These are phyloP conservation scores for Ianthella basta DNA, from an alignment of 37 sponge, comb jelly and placozoan species.

Conservation along the genomic window DNA sequence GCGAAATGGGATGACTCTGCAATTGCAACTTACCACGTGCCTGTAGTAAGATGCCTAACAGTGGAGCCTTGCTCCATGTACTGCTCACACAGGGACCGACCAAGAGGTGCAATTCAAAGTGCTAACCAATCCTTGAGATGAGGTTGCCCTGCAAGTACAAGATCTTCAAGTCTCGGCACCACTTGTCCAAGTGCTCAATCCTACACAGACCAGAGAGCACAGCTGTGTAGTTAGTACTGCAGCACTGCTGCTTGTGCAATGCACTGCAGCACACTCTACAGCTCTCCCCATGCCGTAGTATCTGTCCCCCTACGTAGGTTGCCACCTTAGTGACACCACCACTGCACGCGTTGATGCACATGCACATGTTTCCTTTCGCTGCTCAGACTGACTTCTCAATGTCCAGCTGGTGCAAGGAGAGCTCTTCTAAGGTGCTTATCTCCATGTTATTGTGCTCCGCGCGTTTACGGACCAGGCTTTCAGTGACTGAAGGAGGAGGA, in stretches of 20 bases:
- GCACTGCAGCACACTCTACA: background rate
- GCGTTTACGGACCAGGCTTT: slow-evolving; percentile 87
- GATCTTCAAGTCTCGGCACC: slow-evolving; percentile 95
- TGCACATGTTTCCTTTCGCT: background rate
- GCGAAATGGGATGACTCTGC: no score
- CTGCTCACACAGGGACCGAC: background rate
- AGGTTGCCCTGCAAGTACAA: slow-evolving; percentile 99
- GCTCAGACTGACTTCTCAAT: slow-evolving; percentile 70
- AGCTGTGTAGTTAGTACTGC: background rate
- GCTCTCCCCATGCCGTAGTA: background rate
- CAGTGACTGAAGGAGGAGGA: slow-evolving; percentile 70
- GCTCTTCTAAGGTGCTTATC: slow-evolving; percentile 89
- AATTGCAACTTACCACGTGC: no score
- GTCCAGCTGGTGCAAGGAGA: slow-evolving; percentile 97
- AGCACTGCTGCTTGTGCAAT: background rate
- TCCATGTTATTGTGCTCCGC: slow-evolving; percentile 97
- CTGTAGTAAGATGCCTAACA: no score
- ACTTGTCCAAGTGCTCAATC: slow-evolving; percentile 97
- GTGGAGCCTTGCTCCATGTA: background rate
- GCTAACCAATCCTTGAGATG: slow-evolving; percentile 79
- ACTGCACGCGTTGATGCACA: background rate
- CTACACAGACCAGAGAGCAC: slow-evolving; percentile 49
- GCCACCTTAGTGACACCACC: no score
- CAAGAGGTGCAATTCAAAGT: background rate
- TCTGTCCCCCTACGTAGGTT: background rate